Percentiles rank a stretch among this genome's conserved stretches.
These are phyloP conservation scores for Sebastolobus alascanus DNA, from an alignment of 2,797 vertebrate species.

Conservation along the genomic window DNA sequence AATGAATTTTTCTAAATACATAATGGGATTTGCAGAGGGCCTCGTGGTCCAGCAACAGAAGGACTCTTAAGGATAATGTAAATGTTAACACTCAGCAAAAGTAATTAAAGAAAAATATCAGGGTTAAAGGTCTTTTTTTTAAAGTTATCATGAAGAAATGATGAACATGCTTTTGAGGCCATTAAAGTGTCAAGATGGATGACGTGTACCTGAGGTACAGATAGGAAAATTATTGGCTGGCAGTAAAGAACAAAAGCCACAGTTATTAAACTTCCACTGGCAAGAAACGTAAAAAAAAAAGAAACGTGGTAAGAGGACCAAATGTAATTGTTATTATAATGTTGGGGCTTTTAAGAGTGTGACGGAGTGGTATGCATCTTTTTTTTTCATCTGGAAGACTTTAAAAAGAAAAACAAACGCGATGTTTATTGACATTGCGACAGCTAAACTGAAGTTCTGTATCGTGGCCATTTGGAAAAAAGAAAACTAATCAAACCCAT, in stretches of 20 bases:
- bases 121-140: background rate
- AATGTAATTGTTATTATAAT: conserved; percentile 40
- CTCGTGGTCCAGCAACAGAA: background rate
- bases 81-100: conserved; percentile 14
- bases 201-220: conserved; percentile 24
- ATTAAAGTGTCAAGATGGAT: conserved; percentile 51
- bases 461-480: background rate
- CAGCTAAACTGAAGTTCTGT: conserved; percentile 1
- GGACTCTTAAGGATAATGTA: conserved; percentile 1
- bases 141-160: conserved; percentile 11
- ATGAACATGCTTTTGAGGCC: conserved; percentile 15
- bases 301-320: background rate
- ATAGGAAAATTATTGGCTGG: conserved; percentile 37
- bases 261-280: conserved; percentile 14
- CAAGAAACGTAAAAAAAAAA: background rate
- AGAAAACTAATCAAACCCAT: conserved; percentile 11
- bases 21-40: background rate
- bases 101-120: conserved; percentile 17
- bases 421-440: conserved; percentile 15
- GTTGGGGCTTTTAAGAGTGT: conserved; percentile 25
- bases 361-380: background rate
- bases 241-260: conserved; percentile 35
- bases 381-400: conserved; percentile 20
- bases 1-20: conserved; percentile 8
- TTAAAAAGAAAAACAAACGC: background rate